Evolutionary conservation across 2,888 invertebrate genomes (phyloP), one percentile per base, ranked within the genome.

Genomic region (Melinaea marsaeus): DNA sequence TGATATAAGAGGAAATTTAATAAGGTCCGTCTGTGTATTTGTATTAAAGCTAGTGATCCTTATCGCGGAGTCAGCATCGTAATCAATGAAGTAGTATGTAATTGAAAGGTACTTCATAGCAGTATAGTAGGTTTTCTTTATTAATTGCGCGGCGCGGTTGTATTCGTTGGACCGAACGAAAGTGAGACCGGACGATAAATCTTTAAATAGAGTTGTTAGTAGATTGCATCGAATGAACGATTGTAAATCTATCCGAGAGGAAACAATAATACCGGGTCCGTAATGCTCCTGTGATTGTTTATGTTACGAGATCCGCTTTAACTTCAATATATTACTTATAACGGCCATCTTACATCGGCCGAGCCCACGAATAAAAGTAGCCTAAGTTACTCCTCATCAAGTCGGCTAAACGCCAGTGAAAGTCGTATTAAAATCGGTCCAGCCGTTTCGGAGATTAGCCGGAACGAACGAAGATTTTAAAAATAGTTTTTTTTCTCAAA

Each of bases 101-200:
- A 51, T 48, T 56, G 22, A 37, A 42, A 22, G 22, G 22, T 22
- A 22, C 22, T 22, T 22, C 22, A 22, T 22, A 22, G 22, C 22
- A 22, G 22, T 22, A 9, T n/a, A 55, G 9, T n/a, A 55, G 4
- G 37, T 51, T 56, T 56, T 57, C 55, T 65, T 67, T 65, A 67
- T 65, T 61, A 61, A 59, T 60, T 45, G 56, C 11, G 46, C 35
- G 48, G 56, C 46, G 60, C 55, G 57, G 59, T 62, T 65, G 65
- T 61, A 54, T 32, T 32, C 32, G 61, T 63, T 63, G 57, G 60
- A 61, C 63, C 46, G 47, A 71, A 69, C 70, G 72, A 75, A 72
- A 75, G 75, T 74, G 72, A 74, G 74, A 73, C 65, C 60, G 64
- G 58, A 64, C 65, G 67, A 71, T 72, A 72, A 75, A 72, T 70